These are phyloP conservation scores for Helleia helle DNA, from an alignment of 2,888 invertebrate genomes.

Conservation along the genomic window DNA sequence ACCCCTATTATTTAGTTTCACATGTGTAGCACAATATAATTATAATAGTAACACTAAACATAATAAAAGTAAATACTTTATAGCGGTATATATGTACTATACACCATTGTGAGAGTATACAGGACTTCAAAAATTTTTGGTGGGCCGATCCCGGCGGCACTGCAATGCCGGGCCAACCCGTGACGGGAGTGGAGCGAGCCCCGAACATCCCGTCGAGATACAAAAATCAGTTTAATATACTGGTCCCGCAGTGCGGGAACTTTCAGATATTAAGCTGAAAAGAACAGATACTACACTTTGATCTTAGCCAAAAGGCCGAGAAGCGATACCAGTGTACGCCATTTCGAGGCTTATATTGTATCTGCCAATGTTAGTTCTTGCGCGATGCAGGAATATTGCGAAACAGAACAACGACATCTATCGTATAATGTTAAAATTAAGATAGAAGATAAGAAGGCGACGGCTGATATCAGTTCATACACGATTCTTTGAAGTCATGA, in stretches of 20 bases:
- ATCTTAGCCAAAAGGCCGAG: slow-evolving; percentile 7
- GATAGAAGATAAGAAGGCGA: too few species aligned
- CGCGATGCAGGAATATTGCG: not conserved
- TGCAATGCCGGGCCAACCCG: slow-evolving; percentile 9
- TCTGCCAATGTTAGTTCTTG: not conserved
- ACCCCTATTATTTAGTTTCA: too few species aligned
- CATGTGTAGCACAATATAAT: too few species aligned
- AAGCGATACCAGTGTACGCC: not conserved
- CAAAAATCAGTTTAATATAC: slow-evolving; percentile 5
- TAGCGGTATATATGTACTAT: too few species aligned
- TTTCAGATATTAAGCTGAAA: slow-evolving; percentile 8
- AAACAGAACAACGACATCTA: not conserved
- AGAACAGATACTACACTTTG: slow-evolving; percentile 8
- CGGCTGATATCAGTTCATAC: too few species aligned
- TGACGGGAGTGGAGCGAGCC: slow-evolving; percentile 9
- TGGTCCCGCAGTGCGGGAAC: slow-evolving; percentile 6
- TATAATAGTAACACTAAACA: too few species aligned
- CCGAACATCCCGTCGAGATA: slow-evolving; percentile 6
- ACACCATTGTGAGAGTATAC: too few species aligned
- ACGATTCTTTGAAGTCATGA: too few species aligned
- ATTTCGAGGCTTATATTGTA: not conserved
- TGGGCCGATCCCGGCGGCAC: slow-evolving; percentile 8
- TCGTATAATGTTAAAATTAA: not conserved
- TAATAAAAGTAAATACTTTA: too few species aligned
- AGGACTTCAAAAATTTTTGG: too few species aligned